These are phyloP conservation scores for Lasius platythorax DNA, from an alignment of 2,888 invertebrate species.

Conservation along the genomic window DNA sequence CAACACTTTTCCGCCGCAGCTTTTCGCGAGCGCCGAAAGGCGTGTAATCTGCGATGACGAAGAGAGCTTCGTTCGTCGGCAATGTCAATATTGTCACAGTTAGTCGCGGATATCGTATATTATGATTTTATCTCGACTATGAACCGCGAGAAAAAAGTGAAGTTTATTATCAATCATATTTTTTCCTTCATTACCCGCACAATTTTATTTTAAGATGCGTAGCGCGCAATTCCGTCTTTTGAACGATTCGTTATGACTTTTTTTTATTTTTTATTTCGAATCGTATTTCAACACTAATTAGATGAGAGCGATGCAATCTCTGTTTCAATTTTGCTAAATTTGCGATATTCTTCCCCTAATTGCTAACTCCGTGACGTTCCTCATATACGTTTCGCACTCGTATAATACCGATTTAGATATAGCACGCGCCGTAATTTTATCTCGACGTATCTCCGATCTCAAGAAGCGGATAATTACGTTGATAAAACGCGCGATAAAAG, in stretches of 20 bases:
- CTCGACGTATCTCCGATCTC: background rate
- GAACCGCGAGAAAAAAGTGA: background rate
- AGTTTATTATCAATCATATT: background rate
- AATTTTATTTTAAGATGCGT: background rate
- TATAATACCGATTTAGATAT: slow-evolving; percentile 8
- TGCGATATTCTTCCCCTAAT: slow-evolving; percentile 18
- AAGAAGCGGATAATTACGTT: slow-evolving; percentile 23
- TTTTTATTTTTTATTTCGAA: background rate
- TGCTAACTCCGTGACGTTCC: slow-evolving; percentile 22
- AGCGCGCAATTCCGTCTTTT: background rate
- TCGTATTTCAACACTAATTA: background rate
- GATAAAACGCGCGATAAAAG: slow-evolving; percentile 42
- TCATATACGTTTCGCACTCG: background rate
- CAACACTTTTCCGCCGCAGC: slow-evolving; percentile 32
- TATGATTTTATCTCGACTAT: slow-evolving; percentile 24
- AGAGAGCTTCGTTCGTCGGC: background rate
- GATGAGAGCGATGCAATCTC: background rate
- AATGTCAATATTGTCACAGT: slow-evolving; percentile 35
- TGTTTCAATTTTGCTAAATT: background rate
- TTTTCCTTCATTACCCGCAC: background rate
- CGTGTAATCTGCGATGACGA: slow-evolving; percentile 24
- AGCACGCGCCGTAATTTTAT: slow-evolving; percentile 43
- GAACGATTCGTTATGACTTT: background rate
- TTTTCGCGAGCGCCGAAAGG: background rate
- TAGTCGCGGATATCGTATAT: slow-evolving; percentile 32